Evolutionary conservation across 2,113 vertebrate species (phyloP).

Genomic region (Saccopteryx leptura): DNA sequence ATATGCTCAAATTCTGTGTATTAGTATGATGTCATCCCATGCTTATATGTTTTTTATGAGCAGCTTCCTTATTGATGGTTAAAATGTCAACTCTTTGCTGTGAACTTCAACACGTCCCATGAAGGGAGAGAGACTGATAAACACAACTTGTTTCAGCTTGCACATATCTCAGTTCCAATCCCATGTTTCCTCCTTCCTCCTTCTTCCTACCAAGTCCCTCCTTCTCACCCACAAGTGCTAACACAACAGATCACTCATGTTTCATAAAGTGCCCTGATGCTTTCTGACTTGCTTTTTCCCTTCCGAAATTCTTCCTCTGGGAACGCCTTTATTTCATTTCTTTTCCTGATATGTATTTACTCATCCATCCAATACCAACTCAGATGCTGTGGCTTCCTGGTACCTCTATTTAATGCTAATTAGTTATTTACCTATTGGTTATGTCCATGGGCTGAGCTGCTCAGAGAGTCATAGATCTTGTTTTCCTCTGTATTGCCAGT

Average conservation of each 20-base stretch:
- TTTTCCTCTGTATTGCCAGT: constrained; percentile 25
- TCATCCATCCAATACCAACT: neutral
- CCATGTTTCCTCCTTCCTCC: neutral
- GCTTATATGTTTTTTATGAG: neutral
- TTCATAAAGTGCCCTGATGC: neutral
- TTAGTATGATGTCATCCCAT: neutral
- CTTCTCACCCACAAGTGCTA: neutral
- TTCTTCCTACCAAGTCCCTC: neutral
- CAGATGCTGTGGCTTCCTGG: neutral
- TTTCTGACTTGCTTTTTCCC: neutral
- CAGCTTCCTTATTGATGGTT: neutral
- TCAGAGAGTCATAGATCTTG: neutral
- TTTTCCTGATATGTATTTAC: neutral
- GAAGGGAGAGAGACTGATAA: too few species aligned
- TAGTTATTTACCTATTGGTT: neutral
- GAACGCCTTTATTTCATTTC: neutral
- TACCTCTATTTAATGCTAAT: constrained; percentile 2
- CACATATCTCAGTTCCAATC: neutral
- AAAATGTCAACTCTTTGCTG: neutral
- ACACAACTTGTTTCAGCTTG: neutral
- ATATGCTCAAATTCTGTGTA: neutral
- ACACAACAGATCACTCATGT: neutral
- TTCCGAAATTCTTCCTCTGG: neutral
- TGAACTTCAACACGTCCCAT: neutral
- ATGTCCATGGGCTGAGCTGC: neutral